phyloP scores from a whole-genome alignment of 2,113 vertebrate genomes.

The Elephantulus edwardii region DNA sequence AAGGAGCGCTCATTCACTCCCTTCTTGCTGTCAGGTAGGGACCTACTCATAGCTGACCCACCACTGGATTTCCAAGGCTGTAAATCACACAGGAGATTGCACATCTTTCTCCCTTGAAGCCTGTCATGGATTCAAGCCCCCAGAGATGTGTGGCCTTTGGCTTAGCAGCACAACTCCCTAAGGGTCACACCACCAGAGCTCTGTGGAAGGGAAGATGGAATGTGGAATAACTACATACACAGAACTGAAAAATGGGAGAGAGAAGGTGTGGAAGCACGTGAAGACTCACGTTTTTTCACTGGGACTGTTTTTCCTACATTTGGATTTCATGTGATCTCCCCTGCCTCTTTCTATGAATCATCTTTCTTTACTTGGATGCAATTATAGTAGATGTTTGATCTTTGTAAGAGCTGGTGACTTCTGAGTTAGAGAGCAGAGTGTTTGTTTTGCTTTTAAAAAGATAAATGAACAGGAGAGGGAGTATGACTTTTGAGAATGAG shows the following conservation, averaged over 20 bases:
- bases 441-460: neutral
- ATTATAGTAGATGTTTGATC: neutral
- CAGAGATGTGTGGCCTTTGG: no score
- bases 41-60: no score
- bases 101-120: no score
- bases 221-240: no score
- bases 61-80: no score
- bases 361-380: neutral
- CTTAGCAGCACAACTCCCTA: no score
- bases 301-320: neutral
- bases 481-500: neutral
- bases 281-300: neutral
- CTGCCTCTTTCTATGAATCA: neutral
- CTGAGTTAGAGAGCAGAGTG: conserved; percentile 5
- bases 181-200: no score
- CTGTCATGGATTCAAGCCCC: no score
- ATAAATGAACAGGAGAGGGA: neutral
- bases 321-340: neutral
- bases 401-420: conserved; percentile 14
- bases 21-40: no score
- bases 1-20: neutral
- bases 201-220: neutral
- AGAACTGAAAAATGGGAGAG: neutral
- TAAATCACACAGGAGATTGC: no score
- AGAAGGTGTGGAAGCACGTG: neutral